Conservation (phyloP, 2,797 vertebrate genomes). For the Poecilia gillii region DNA sequence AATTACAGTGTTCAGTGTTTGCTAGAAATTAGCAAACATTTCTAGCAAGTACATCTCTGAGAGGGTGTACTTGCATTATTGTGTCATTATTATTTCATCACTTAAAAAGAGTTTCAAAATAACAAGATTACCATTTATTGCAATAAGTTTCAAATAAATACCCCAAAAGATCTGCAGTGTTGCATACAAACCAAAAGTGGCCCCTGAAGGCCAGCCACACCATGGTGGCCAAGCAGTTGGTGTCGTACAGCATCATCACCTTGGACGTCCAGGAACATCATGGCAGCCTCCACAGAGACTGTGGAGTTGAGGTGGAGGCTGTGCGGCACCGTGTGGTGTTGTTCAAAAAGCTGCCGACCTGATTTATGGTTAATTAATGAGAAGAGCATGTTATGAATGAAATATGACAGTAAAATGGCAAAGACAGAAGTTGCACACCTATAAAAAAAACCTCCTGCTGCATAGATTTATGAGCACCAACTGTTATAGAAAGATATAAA, state of each 20-base stretch:
- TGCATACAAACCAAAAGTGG: neutral
- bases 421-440: constrained; percentile 12
- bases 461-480: constrained; percentile 9
- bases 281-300: constrained; percentile 29
- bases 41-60: too few relatives aligned
- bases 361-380: constrained; percentile 26
- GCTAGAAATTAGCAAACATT: too few relatives aligned
- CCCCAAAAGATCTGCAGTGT: neutral
- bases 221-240: constrained; percentile 34
- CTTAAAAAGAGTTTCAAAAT: too few relatives aligned
- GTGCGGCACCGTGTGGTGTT: constrained; percentile 21
- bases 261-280: constrained; percentile 37
- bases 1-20: too few relatives aligned
- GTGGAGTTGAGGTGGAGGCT: constrained; percentile 32
- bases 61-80: too few relatives aligned
- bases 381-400: constrained; percentile 9
- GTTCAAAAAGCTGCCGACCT: constrained; percentile 32
- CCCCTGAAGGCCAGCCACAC: constrained; percentile 13
- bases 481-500: constrained; percentile 4
- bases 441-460: constrained; percentile 14
- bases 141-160: neutral
- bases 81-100: too few relatives aligned
- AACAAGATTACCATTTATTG: too few relatives aligned
- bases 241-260: constrained; percentile 45
- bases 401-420: constrained; percentile 11